Conservation (phyloP, 2,113 vertebrate genomes). For the Falco punctatus region DNA sequence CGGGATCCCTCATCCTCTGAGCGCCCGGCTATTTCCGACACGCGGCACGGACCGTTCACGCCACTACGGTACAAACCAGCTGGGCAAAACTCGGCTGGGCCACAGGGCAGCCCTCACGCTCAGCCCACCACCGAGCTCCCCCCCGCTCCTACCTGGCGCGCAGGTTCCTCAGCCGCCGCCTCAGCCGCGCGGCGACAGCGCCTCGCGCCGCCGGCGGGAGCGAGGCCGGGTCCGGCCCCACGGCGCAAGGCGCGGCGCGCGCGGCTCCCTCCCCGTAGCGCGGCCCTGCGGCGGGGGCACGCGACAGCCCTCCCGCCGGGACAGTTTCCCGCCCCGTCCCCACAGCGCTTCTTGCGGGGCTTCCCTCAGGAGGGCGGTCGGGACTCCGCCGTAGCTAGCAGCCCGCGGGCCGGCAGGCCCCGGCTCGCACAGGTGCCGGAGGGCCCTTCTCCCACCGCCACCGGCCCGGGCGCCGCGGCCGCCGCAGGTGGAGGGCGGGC, state of each 20-base stretch:
- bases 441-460: not conserved
- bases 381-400: not conserved
- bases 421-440: not conserved
- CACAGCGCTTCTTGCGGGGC: not conserved
- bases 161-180: rapidly evolving
- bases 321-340: not conserved
- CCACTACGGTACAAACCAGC: rapidly evolving
- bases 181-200: not conserved
- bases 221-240: not conserved
- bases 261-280: rapidly evolving
- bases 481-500: conserved; percentile 11
- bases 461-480: not conserved
- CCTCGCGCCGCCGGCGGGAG: not conserved
- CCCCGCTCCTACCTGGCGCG: not conserved
- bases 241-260: not conserved
- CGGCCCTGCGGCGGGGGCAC: not conserved
- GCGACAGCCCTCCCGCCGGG: not conserved
- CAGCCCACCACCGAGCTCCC: rapidly evolving
- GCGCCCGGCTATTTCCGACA: rapidly evolving
- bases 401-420: too few relatives aligned
- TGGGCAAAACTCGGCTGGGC: not conserved
- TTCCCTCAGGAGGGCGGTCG: not conserved
- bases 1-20: not conserved
- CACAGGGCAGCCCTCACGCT: not conserved
- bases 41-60: rapidly evolving